Evolutionary conservation across 2,888 invertebrate genomes (phyloP), one percentile per base, ranked within the genome.

Genomic region (Neoascia interrupta): DNA sequence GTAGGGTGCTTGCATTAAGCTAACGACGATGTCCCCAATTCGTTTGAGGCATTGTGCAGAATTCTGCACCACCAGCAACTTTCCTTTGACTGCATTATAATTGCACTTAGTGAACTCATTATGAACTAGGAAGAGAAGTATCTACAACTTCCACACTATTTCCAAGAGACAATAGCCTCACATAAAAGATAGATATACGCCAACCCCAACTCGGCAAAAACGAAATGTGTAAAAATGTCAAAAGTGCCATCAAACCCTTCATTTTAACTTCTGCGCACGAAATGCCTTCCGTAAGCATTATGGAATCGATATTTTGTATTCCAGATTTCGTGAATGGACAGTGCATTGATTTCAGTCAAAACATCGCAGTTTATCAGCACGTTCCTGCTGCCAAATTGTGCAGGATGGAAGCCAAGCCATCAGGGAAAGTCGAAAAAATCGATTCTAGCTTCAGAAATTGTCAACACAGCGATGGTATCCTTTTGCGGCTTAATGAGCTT

Each of bases 381-480:
- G 21, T 31, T 41, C 23, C 18, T 13, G 21, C 8, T 37, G n/a
- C n/a, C n/a, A n/a, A n/a, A n/a, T n/a, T n/a, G 23, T 21, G 10
- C 6, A 63, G 47, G 15, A 73, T 73, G 73, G 73, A 45, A 16
- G 53, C 5, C 5, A 26, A 26, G 8, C 26, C 26, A 8, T 1
- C 26, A 1, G 61, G 69, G 28, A 68, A 49, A 21, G 5, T 11
- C 5, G 74, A 68, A 19, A 69, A 70, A 60, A 19, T 47, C 10
- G 51, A 45, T 0, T 51, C 43, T 5, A 58, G 54, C 28, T 68
- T 80, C 16, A 75, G 56, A 45, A 74, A 80, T 37, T 80, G 73
- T 31, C 74, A 69, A 39, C 73, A 73, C 28, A 80, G 73, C n/a
- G 74, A 80, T 45, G 63, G 53, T 10, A 37, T 74, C 26, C 16